These are phyloP conservation scores for Corythornis cristatus DNA, from an alignment of 2,113 vertebrate genomes.

Conservation along the genomic window DNA sequence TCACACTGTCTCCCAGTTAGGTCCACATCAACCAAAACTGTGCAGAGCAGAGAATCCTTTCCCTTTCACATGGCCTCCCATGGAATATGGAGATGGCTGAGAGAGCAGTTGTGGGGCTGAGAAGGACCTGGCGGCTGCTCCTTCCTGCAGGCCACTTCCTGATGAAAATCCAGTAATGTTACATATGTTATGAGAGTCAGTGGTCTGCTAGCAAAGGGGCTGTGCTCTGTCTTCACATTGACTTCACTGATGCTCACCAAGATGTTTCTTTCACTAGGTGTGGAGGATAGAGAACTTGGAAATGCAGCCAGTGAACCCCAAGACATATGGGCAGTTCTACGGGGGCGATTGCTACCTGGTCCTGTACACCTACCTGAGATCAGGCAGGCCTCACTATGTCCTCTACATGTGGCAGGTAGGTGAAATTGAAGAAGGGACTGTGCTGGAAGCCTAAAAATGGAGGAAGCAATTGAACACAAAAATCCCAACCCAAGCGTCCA, in stretches of 20 bases:
- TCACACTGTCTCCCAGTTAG: not conserved
- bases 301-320: conserved; percentile 81
- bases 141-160: not conserved
- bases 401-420: conserved; percentile 93
- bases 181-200: not conserved
- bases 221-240: not conserved
- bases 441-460: not conserved
- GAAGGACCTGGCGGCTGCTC: not conserved
- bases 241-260: not conserved
- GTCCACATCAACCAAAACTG: not conserved
- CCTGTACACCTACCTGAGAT: conserved; percentile 84
- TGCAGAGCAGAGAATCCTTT: not conserved
- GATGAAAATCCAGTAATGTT: not conserved
- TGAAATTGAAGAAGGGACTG: not conserved
- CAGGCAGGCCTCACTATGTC: conserved; percentile 79
- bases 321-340: conserved; percentile 85
- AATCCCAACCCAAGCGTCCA: not conserved
- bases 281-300: conserved; percentile 89
- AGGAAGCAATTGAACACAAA: not conserved
- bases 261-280: conserved; percentile 69
- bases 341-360: conserved; percentile 91
- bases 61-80: not conserved
- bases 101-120: not conserved
- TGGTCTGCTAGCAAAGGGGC: not conserved
- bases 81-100: not conserved